Evolutionary conservation across 2,888 invertebrate genomes (phyloP).

Genomic region (Allacma fusca): DNA sequence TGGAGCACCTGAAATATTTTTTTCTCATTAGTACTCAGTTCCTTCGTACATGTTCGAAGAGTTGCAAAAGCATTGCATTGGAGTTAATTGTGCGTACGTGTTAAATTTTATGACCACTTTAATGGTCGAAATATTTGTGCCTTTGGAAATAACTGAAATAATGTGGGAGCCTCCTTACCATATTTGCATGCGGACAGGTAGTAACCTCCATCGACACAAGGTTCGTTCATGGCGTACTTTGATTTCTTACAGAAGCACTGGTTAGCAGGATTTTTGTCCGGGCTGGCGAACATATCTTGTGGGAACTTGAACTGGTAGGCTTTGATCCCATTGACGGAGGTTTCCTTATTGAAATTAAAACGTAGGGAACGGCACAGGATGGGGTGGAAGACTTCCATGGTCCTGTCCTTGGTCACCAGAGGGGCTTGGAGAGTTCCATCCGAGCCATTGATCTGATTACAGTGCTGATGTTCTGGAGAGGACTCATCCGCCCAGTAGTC

Average conservation of each 20-base stretch:
- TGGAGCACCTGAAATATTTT: slow-evolving; percentile 11
- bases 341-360: slow-evolving; percentile 52
- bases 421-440: slow-evolving; percentile 55
- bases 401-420: slow-evolving; percentile 49
- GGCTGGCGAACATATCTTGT: slow-evolving; percentile 46
- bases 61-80: no score
- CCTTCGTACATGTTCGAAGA: no score
- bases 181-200: slow-evolving; percentile 44
- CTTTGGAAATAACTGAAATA: no score
- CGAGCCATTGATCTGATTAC: slow-evolving; percentile 50
- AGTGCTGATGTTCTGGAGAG: slow-evolving; percentile 23
- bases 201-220: slow-evolving; percentile 44
- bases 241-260: slow-evolving; percentile 47
- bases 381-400: slow-evolving; percentile 44
- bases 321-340: slow-evolving; percentile 54
- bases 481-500: slow-evolving; percentile 46
- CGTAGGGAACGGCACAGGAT: slow-evolving; percentile 55
- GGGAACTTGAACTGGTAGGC: slow-evolving; percentile 55
- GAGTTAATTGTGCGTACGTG: no score
- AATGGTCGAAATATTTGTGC: no score
- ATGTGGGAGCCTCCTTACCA: no score
- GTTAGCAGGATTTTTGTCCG: slow-evolving; percentile 49
- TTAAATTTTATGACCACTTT: no score
- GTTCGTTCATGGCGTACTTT: slow-evolving; percentile 14
- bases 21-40: not conserved